Base-by-base conservation (phyloP, 1,140 invertebrate species). In the Bombus superbus region DNA sequence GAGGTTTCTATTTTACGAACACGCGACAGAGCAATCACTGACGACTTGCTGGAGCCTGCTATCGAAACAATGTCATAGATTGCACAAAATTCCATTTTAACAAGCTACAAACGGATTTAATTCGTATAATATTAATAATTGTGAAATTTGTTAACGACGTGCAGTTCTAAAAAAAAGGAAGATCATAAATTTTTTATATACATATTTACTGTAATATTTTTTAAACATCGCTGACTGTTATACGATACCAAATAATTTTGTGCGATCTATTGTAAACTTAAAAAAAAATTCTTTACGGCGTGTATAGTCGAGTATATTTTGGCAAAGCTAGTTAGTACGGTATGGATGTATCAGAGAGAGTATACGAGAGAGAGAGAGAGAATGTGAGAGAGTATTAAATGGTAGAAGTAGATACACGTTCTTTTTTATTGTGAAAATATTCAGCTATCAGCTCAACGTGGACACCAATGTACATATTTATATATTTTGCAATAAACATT, bases 401-500 rank as follows among this genome's bases (percentile, higher is more conserved):
- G 85, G 66, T 88, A 92, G 86, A 90, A 77, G 86, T 90, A 91
- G 91, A 91, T 28, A 86, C 74, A 79, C 42, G 40, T 85, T 77
- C 85, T 91, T 88, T 89, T 91, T 91, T 91, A 88, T 88, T 93
- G 90, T 91, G 86, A 90, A 94, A 93, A 94, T 95, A 95, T 94
- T 95, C 94, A 94, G 93, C 94, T 95, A 94, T 94, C 88, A 78
- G 90, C 88, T 93, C 86, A 89, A 94, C 90, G 93, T 94, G 94
- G 94, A 92, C 94, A 95, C 94, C 93, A 92, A 94, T 95, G 94
- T 95, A 95, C 92, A 90, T 90, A 89, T 89, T 87, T 91, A 91
- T 93, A 92, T 93, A 94, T 94, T 94, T 95, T 95, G 91, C 93
- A 95, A 95, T 95, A 95, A 95, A 95, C 93, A 94, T 92, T 93